A percentile compares a stretch with the other conserved stretches of the same genome.
These are phyloP conservation scores for Globia sparganii DNA, from an alignment of 2,888 invertebrate species.

Conservation along the genomic window DNA sequence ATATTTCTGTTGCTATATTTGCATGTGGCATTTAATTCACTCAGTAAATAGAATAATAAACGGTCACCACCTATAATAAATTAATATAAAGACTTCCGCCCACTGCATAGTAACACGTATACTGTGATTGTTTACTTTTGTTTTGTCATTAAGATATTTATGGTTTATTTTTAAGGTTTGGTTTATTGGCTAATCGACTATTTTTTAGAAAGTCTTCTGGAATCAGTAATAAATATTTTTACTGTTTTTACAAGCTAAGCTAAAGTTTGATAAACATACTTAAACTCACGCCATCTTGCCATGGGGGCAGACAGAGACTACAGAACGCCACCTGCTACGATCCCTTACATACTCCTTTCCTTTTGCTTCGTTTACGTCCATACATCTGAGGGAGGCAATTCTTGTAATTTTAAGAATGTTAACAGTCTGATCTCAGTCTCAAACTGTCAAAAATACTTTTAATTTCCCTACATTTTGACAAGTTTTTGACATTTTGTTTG, in stretches of 20 bases:
- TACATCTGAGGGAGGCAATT: too few relatives aligned
- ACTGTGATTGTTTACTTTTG: constrained; percentile 6
- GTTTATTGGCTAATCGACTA: not conserved
- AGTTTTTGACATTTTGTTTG: too few relatives aligned
- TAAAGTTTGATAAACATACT: not conserved
- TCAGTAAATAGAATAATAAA: constrained; percentile 17
- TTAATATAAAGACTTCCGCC: constrained; percentile 31
- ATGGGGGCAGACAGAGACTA: too few relatives aligned
- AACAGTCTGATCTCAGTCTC: too few relatives aligned
- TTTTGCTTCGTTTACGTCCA: too few relatives aligned
- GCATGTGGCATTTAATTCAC: constrained; percentile 18
- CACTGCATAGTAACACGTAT: constrained; percentile 39
- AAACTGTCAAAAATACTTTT: too few relatives aligned
- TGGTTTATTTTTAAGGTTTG: not conserved
- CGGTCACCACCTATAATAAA: constrained; percentile 13
- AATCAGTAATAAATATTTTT: not conserved
- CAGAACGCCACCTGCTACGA: too few relatives aligned
- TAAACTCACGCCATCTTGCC: not conserved
- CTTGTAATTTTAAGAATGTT: too few relatives aligned
- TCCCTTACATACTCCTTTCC: too few relatives aligned
- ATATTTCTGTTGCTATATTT: constrained; percentile 24
- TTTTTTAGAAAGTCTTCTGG: not conserved
- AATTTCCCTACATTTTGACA: too few relatives aligned
- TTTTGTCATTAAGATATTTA: constrained; percentile 3
- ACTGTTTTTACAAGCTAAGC: not conserved